Base-by-base conservation (phyloP, 2,888 invertebrate species). In the Tenthredo livida region DNA sequence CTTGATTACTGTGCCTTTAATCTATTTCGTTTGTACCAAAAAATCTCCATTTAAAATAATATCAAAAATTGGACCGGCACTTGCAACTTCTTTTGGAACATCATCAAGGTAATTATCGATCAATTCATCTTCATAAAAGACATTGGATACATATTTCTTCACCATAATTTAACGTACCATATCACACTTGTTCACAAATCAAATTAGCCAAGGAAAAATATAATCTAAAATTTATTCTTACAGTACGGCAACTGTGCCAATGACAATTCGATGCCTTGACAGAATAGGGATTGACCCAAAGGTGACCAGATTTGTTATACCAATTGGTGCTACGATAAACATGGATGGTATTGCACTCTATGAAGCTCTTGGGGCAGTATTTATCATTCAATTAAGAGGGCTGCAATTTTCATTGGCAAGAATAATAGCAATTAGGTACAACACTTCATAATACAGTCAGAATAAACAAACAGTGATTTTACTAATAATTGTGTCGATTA, bases 291-390 rank as follows among this genome's bases (percentile, higher is more conserved):
- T 99, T 84, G 98, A 99, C 94, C 96, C 97, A 0, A 96, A 98
- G 87, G 97, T 99, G 86, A 97, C 98, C 4, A 96, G 98, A 87
- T 99, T 99, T 92, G 98, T 99, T 6, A 97, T 98, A 91, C 99
- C 99, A 33, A 98, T 99, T 87, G 99, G 99, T 12, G 98, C 99
- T 33, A 99, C 99, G 61, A 98, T 99, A 93, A 99, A 99, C 94
- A 99, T 99, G 99, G 99, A 99, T 93, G 98, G 98, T 17, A 99
- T 99, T 0, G 99, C 99, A 1, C 94, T 99, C 43, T 99, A 99
- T 92, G 99, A 99, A 93, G 99, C 99, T 0, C 98, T 99, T 7
- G 99, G 99, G 0, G 99, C 99, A 33, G 97, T 99, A 89, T 99
- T 99, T 92, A 99, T 99, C 87, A 98, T 99, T 21, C 99, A 99